Evolutionary conservation across 2,797 vertebrate species (phyloP), one percentile per base, ranked within the genome.

Genomic region (Ataeniobius toweri): DNA sequence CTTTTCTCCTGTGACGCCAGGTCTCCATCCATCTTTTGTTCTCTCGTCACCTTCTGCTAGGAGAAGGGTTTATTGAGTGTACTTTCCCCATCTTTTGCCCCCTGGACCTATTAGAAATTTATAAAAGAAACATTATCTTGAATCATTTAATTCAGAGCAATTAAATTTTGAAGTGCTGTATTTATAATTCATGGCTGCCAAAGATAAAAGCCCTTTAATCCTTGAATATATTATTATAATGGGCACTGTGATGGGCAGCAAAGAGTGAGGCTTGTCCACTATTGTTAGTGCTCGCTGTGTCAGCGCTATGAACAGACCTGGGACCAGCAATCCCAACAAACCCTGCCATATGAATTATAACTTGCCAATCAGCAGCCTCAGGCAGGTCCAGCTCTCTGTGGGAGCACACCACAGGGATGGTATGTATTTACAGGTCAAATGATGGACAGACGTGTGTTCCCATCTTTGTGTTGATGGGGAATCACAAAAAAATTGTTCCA

Each of bases 91-190:
- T 61, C 78, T 84, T 90, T 88, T 88, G 84, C 84, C 92, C 90
- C 78, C 86, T 87, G 88, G 94, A 90, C 94, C 83, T 14, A 88
- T 96, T 95, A 96, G 88, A 88, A 93, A 94, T 96, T 95, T 94
- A 95, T 96, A 95, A 96, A 96, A 94, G 92, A 96, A 96, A 94
- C 93, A 96, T 95, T 95, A 95, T 95, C 96, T 96, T 97, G 93
- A 96, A 97, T 96, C 95, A 96, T 96, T 97, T 94, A 96, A 96
- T 97, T 96, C 93, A 86, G 91, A 90, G 88, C 96, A 96, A 96
- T 94, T 96, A 90, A 92, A 94, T 90, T 94, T 93, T 96, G 95
- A 96, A 96, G 93, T 92, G 90, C 71, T 75, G 83, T 80, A 93
- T 96, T 93, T 92, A 96, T 96, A 94, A 96, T 97, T 95, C 93